Percentiles rank a stretch among this genome's conserved stretches.
These are phyloP conservation scores for Eubucco bourcierii DNA, from an alignment of 2,113 vertebrate species.

Conservation along the genomic window DNA sequence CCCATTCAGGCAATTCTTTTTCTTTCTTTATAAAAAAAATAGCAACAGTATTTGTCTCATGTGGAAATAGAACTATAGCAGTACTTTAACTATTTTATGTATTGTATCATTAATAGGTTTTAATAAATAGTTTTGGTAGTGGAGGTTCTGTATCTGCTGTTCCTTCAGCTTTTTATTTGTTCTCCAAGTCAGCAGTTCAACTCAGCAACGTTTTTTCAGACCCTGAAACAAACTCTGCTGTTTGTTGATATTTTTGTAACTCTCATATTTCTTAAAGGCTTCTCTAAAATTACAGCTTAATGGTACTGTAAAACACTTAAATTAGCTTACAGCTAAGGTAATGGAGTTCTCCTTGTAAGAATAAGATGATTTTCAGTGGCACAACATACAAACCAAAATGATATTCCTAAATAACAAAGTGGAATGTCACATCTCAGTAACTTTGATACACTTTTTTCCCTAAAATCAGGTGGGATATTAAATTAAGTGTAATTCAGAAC, in stretches of 20 bases:
- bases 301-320: neutral
- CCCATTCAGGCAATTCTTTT: constrained; percentile 19
- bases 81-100: neutral
- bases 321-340: neutral
- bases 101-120: neutral
- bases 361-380: neutral
- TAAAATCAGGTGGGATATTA: neutral
- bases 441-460: neutral
- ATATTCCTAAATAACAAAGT: neutral
- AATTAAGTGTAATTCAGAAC: neutral
- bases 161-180: neutral
- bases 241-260: neutral
- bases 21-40: neutral
- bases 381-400: neutral
- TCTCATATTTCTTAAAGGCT: neutral
- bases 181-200: neutral
- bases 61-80: neutral
- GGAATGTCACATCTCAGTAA: neutral
- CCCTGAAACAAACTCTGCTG: neutral
- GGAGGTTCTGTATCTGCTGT: neutral
- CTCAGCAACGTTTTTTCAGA: neutral
- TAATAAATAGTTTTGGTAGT: neutral
- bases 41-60: neutral
- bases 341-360: neutral
- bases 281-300: neutral